Base-by-base conservation (phyloP, 1,140 invertebrate species). In the Leptopilina clavipes region DNA sequence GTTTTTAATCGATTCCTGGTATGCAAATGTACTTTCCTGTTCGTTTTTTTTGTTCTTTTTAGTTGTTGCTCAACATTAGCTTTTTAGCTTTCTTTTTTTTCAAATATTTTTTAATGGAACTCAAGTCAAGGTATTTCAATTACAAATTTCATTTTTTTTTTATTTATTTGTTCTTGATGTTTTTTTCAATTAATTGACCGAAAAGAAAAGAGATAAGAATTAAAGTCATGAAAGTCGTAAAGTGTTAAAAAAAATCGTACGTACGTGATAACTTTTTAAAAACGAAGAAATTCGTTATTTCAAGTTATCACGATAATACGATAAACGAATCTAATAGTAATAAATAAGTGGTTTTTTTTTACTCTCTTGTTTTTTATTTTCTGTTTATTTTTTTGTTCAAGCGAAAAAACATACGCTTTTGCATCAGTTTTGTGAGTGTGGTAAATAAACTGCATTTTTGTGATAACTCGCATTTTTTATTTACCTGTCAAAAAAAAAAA, bases 381-480 rank as follows among this genome's bases (percentile, higher is more conserved):
- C 8, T 40, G 74, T 1, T 40, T 40, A 3, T 40, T 40, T 40
- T 40, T 40, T 40, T 40, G 6, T 65, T 76, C 79, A 83, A 85
- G 81, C 70, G 72, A 79, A 76, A 79, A 81, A 79, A 81, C 79
- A 74, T 87, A 84, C 84, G 76, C 81, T 86, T 59, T 65, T 86
- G 80, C 85, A 85, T 88, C 84, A 87, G 85, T 87, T 89, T 90
- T 86, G 89, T 85, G 48, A 82, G 86, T 89, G 88, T 90, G 88
- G 85, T 89, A 85, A 90, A 90, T 89, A 90, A 90, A 90, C 85
- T 89, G 86, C 86, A 89, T 89, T 90, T 81, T 88, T 89, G 86
- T 89, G 86, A 89, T 87, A 89, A 90, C 81, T 88, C 82, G 88
- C 85, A 88, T 88, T 85, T 86, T 89, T 90, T 90, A 90, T 90